A percentile compares a stretch with the other conserved stretches of the same genome.
Evolutionary conservation across 2,113 vertebrate genomes (phyloP).

Genomic region (Tychaedon coryphoeus): DNA sequence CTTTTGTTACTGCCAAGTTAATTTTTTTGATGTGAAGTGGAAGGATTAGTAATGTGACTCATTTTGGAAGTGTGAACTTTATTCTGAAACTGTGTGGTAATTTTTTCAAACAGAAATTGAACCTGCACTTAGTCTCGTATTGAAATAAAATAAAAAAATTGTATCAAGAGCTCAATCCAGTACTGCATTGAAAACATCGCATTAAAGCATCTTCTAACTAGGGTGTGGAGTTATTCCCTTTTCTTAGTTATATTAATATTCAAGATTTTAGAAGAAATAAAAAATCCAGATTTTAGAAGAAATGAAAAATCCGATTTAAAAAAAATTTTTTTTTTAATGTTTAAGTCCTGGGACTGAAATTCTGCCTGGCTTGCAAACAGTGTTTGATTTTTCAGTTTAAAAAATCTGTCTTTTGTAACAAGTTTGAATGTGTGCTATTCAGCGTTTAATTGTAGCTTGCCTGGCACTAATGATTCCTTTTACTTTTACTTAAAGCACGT

Average conservation of each 20-base stretch:
- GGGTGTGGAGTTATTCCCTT: neutral
- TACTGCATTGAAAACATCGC: constrained; percentile 1
- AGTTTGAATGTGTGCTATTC: neutral
- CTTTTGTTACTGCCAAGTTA: constrained; percentile 27
- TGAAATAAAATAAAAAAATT: constrained; percentile 24
- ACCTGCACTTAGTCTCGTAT: neutral
- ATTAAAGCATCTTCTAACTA: constrained; percentile 40
- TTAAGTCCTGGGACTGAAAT: neutral
- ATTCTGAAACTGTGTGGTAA: neutral
- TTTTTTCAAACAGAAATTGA: neutral
- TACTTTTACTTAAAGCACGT: constrained; percentile 76
- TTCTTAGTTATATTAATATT: neutral
- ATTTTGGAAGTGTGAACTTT: constrained; percentile 19
- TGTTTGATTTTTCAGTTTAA: neutral
- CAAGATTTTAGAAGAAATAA: neutral
- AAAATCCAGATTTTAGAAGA: too few species aligned
- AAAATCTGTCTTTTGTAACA: neutral
- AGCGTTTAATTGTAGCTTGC: constrained; percentile 35
- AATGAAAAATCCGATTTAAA: neutral
- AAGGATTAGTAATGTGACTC: neutral
- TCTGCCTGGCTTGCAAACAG: neutral
- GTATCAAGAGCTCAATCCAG: neutral
- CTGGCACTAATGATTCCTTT: constrained; percentile 78
- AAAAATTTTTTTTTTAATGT: too few species aligned
- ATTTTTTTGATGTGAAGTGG: neutral